Evolutionary conservation across 2,888 invertebrate species (phyloP).

Genomic region (Temnothorax ravouxi): DNA sequence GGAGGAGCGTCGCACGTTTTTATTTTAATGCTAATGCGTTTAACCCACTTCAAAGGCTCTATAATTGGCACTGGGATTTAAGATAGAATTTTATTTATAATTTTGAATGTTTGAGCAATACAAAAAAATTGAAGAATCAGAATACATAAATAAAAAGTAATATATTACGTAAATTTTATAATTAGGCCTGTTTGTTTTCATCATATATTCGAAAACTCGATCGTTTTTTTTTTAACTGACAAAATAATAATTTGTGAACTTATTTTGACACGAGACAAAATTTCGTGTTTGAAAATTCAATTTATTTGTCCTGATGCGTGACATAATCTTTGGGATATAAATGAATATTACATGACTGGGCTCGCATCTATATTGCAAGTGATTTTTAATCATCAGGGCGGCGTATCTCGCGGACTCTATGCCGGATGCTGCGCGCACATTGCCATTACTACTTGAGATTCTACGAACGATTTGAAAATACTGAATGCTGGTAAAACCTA

Average conservation of each 20-base stretch:
- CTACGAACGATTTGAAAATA: conserved; percentile 41
- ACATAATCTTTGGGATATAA: not conserved
- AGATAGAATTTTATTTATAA: not conserved
- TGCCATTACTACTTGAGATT: conserved; percentile 46
- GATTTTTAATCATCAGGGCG: not conserved
- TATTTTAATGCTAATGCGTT: no score
- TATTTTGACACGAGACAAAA: not conserved
- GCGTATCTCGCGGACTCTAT: not conserved
- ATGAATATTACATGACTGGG: not conserved
- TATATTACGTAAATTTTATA: no score
- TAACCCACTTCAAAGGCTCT: not conserved
- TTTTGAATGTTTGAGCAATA: not conserved
- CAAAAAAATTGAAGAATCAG: not conserved
- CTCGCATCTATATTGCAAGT: not conserved
- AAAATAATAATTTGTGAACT: not conserved
- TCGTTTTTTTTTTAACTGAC: not conserved
- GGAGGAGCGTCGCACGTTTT: not conserved
- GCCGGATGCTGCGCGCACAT: not conserved
- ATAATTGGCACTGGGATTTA: not conserved
- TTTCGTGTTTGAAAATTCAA: not conserved
- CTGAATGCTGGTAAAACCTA: conserved; percentile 1
- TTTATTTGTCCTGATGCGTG: not conserved
- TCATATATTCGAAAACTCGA: not conserved
- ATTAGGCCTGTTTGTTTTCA: no score
- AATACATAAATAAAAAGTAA: not conserved